These are phyloP conservation scores for Addax nasomaculatus DNA, from an alignment of 2,113 vertebrate species.

Conservation along the genomic window DNA sequence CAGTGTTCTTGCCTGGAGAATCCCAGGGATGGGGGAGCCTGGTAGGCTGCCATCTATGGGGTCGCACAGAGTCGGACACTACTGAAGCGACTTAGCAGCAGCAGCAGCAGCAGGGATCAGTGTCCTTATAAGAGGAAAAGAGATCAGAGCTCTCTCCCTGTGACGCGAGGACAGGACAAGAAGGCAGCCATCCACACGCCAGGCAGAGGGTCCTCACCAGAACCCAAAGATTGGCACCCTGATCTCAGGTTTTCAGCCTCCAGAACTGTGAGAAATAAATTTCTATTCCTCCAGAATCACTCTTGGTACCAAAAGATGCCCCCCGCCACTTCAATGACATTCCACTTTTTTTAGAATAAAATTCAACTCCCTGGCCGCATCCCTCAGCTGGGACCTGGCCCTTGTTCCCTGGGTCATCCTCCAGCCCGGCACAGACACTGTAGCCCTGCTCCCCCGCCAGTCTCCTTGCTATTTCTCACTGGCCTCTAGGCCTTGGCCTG, in stretches of 20 bases:
- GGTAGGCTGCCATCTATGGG: no score
- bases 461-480: fast-evolving
- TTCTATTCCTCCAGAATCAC: background rate
- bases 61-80: no score
- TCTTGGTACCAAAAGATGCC: background rate
- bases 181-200: fast-evolving
- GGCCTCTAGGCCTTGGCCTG: background rate
- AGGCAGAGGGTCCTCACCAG: background rate
- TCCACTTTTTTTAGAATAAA: background rate
- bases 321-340: background rate
- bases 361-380: background rate
- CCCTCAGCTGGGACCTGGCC: background rate
- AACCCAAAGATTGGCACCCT: no score
- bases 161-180: no score
- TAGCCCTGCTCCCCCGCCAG: fast-evolving
- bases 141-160: background rate
- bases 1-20: no score
- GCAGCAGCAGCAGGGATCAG: no score
- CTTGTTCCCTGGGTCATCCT: no score
- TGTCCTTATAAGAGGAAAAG: background rate
- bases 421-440: fast-evolving
- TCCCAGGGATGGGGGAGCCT: no score
- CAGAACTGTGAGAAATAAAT: background rate
- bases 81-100: no score
- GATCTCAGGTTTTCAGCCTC: background rate